These are phyloP conservation scores for Salminus brasiliensis DNA, from an alignment of 2,113 vertebrate genomes.

Conservation along the genomic window DNA sequence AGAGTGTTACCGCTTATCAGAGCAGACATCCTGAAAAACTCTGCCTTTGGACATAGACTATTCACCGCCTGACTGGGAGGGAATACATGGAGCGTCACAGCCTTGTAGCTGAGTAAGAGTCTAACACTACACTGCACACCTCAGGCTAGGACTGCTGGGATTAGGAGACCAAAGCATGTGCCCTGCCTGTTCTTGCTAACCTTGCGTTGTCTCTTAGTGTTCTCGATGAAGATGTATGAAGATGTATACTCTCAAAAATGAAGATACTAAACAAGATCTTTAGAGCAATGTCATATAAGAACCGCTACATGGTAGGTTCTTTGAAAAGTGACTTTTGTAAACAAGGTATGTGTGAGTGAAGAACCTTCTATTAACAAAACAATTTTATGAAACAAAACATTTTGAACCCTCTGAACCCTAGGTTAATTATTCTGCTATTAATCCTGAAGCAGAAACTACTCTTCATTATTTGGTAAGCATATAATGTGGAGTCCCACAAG, in stretches of 20 bases:
- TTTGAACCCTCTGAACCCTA: no score
- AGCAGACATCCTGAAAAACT: constrained; percentile 50
- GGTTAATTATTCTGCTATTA: no score
- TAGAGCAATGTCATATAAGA: neutral
- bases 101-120: constrained; percentile 16
- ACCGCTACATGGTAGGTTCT: neutral
- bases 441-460: no score
- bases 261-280: neutral
- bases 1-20: constrained; percentile 47
- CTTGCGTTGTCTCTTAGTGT: neutral
- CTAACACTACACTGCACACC: neutral
- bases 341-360: neutral
- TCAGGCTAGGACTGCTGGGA: neutral
- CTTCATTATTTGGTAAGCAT: no score
- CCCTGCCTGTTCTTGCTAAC: neutral
- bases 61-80: constrained; percentile 10
- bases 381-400: no score
- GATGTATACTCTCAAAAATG: neutral
- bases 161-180: neutral
- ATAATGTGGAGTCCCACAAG: no score
- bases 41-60: constrained; percentile 5
- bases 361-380: no score
- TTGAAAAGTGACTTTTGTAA: neutral
- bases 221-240: neutral
- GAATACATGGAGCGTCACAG: neutral